A percentile compares a stretch with the other conserved stretches of the same genome.
phyloP scores from a whole-genome alignment of 1,140 invertebrate genomes.

The Geopemphigus sp. region DNA sequence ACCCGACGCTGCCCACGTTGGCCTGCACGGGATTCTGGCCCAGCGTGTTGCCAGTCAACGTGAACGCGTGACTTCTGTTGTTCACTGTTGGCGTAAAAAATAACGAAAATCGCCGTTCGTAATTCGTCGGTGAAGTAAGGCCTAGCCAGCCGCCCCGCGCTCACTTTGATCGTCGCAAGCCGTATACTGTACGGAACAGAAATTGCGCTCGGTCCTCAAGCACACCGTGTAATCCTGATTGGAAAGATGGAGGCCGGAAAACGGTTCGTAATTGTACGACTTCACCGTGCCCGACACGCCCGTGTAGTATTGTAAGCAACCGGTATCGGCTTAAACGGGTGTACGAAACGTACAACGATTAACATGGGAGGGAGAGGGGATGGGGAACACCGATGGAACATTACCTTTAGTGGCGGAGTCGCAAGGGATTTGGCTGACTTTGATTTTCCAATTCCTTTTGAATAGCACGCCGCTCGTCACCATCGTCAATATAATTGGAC shows the following conservation, averaged over 20 bases:
- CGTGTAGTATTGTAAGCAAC: constrained; percentile 79
- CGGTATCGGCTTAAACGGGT: constrained; percentile 72
- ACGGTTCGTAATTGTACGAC: constrained; percentile 79
- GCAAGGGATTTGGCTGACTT: constrained; percentile 75
- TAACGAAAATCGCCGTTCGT: too few species aligned
- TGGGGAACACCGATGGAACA: too few species aligned
- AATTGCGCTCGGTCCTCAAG: constrained; percentile 79
- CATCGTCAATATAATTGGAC: constrained; percentile 73
- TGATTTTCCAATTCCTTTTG: constrained; percentile 76
- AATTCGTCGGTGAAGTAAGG: too few species aligned
- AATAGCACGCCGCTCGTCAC: constrained; percentile 74
- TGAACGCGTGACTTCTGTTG: constrained; percentile 67
- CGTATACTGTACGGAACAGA: constrained; percentile 82
- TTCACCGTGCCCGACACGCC: constrained; percentile 75
- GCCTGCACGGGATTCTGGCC: constrained; percentile 63
- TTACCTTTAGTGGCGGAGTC: constrained; percentile 69
- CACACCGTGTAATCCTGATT: constrained; percentile 88
- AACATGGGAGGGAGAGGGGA: too few species aligned
- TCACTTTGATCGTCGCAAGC: constrained; percentile 67
- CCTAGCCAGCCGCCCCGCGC: too few species aligned
- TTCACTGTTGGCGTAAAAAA: too few species aligned
- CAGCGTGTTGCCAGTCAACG: constrained; percentile 68
- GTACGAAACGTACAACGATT: too few species aligned
- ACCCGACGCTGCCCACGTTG: constrained; percentile 64
- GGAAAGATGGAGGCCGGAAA: constrained; percentile 73